Evolutionary conservation across 2,888 invertebrate species (phyloP), one percentile per base, ranked within the genome.

Genomic region (Erebia epiphron): DNA sequence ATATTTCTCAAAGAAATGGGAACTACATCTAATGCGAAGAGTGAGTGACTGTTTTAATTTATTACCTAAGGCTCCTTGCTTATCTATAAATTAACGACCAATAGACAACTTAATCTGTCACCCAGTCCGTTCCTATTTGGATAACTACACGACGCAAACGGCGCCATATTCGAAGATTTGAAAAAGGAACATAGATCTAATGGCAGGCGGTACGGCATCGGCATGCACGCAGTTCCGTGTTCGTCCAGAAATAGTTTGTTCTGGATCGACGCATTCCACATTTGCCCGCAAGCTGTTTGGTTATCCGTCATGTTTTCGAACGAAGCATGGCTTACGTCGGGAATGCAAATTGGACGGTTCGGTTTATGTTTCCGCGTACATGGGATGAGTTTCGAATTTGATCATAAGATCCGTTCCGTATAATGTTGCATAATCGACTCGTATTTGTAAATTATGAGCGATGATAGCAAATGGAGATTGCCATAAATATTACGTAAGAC

Each of bases 221-320:
- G 78, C 76, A 79, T 79, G 78, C 77, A 66, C 73, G 68, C 72
- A 80, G 85, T 88, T 88, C 88, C 87, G 84, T 83, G 83, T 87
- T 82, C 82, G 76, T 85, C 86, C 89, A 81, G 83, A 86, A 89
- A 89, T 89, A 89, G 88, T 78, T 78, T 89, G 87, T 78, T 78
- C 78, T 80, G 80, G 82, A 83, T 81, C 81, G 82, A 80, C 82
- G 85, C 87, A 87, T 87, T 86, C 88, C 87, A 78, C 74, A 76
- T 78, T 79, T 74, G 78, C 75, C 74, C 73, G 77, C 77, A 76
- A 78, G 77, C 81, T 82, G 83, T 86, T 82, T 84, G 83, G 80
- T 83, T 83, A 82, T 79, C 73, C 79, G 80, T 67, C 35, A 77
- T 77, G 76, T 79, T 80, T 80, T 79, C 75, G 75, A 80, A 78